These are phyloP conservation scores for Mizuhopecten yessoensis DNA, from an alignment of 1,140 invertebrate genomes.

Conservation along the genomic window DNA sequence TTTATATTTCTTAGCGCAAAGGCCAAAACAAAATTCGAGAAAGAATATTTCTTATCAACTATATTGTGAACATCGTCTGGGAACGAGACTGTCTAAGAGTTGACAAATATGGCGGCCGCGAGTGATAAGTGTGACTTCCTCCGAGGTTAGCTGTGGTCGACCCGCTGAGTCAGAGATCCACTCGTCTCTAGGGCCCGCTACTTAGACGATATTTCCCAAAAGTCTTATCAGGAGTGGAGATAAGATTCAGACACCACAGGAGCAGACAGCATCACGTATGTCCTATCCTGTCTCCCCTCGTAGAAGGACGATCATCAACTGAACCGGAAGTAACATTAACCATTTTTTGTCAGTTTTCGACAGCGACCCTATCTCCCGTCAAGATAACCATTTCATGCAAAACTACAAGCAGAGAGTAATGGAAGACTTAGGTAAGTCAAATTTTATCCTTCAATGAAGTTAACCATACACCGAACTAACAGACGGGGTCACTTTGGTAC, in stretches of 20 bases:
- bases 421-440: constrained; percentile 19
- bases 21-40: not conserved
- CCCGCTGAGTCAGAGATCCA: not conserved
- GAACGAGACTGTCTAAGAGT: not conserved
- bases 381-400: constrained; percentile 39
- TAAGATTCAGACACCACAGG: constrained; percentile 29
- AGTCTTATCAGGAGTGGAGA: constrained; percentile 17
- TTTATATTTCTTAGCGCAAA: not conserved
- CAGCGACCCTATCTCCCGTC: not conserved
- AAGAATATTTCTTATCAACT: not conserved
- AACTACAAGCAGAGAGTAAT: constrained; percentile 33
- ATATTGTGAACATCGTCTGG: not conserved
- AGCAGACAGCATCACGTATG: constrained; percentile 14
- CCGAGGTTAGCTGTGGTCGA: constrained; percentile 21
- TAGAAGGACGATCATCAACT: constrained; percentile 16
- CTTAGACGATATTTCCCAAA: constrained; percentile 26
- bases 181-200: constrained; percentile 30
- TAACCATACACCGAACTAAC: not conserved
- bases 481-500: not conserved
- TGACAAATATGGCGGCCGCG: constrained; percentile 17
- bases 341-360: constrained; percentile 39
- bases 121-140: constrained; percentile 21
- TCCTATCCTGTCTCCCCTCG: not conserved
- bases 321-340: constrained; percentile 38
- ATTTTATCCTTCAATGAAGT: not conserved